Evolutionary conservation across 1,140 invertebrate species (phyloP).

Genomic region (Helicoverpa zea): DNA sequence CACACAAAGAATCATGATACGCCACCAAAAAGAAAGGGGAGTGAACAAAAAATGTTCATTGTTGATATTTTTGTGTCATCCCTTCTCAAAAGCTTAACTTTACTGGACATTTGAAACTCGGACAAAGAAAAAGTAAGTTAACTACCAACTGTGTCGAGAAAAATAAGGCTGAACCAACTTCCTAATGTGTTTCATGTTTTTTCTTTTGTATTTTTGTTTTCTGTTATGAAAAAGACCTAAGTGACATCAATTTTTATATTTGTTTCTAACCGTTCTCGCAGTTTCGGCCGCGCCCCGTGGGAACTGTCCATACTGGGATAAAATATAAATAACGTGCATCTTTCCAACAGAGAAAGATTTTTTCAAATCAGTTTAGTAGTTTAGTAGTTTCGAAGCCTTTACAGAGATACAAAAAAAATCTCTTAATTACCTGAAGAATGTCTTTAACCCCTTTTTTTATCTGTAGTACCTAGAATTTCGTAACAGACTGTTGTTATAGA

Average conservation of each 20-base stretch:
- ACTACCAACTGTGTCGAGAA: neutral
- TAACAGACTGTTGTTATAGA: no score
- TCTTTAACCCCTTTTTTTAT: no score
- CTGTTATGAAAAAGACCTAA: neutral
- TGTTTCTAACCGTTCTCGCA: no score
- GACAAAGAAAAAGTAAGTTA: conserved; percentile 13
- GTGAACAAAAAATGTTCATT: neutral
- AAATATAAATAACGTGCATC: no score
- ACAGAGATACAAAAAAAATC: no score
- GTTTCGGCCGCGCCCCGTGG: no score
- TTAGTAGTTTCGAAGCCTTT: neutral
- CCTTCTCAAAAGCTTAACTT: conserved; percentile 23
- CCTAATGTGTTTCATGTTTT: neutral
- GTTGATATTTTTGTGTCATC: conserved; percentile 27
- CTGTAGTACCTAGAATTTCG: no score
- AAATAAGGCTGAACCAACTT: neutral
- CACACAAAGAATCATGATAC: neutral
- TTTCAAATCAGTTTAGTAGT: neutral
- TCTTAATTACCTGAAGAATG: no score
- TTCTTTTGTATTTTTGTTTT: neutral
- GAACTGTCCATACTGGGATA: no score
- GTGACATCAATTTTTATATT: no score
- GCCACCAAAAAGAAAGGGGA: neutral
- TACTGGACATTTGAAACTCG: conserved; percentile 15
- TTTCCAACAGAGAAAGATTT: no score